Evolutionary conservation across 1,140 invertebrate species (phyloP).

Genomic region (Diorhabda elongata): DNA sequence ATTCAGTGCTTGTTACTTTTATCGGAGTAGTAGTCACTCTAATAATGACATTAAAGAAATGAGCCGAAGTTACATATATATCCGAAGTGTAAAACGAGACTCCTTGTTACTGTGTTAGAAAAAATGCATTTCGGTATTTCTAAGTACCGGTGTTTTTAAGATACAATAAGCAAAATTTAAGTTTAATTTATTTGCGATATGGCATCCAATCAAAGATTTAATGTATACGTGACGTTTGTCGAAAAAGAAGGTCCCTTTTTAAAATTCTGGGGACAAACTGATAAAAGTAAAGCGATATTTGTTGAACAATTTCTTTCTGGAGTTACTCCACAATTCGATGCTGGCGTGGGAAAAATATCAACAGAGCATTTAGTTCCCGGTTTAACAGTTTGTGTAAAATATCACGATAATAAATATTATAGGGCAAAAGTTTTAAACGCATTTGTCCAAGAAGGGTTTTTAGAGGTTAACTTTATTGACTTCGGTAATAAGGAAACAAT

Average conservation of each 20-base stretch:
- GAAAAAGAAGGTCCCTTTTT: conserved; percentile 61
- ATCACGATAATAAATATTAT: conserved; percentile 60
- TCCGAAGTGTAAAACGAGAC: too few species aligned
- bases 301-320: conserved; percentile 54
- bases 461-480: conserved; percentile 65
- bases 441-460: conserved; percentile 47
- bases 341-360: conserved; percentile 45
- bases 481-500: conserved; percentile 64
- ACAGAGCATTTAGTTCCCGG: conserved; percentile 49
- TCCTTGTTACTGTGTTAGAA: not conserved
- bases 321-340: conserved; percentile 49
- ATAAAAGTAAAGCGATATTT: conserved; percentile 53
- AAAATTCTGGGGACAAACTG: conserved; percentile 60
- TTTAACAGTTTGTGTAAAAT: conserved; percentile 60
- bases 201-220: conserved; percentile 19
- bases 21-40: too few species aligned
- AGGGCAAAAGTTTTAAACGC: conserved; percentile 55
- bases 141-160: not conserved
- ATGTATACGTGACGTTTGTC: conserved; percentile 56
- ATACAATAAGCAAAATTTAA: not conserved
- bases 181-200: conserved; percentile 3
- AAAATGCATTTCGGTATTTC: not conserved
- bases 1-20: too few species aligned
- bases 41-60: too few species aligned
- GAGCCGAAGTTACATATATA: too few species aligned